Evolutionary conservation across 2,888 invertebrate species (phyloP), one percentile per base, ranked within the genome.

Genomic region (Acrobasis consociella): DNA sequence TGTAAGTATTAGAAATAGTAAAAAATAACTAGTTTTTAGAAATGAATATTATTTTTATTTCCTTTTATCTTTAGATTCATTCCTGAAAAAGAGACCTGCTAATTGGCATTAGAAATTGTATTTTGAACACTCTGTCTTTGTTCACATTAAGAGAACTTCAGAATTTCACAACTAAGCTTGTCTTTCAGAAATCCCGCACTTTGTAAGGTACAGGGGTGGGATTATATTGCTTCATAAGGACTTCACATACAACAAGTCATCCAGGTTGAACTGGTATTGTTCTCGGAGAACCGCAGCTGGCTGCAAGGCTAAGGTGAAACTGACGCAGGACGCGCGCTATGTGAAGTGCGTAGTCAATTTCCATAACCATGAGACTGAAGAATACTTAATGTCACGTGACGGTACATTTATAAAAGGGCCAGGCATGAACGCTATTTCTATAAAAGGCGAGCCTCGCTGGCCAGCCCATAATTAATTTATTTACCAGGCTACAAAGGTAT

Each of bases 291-390:
- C 65, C 2, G 63, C 69, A 7, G 58, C 49, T 9, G 64, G 67
- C 38, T 77, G 77, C 61, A 76, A 71, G 59, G 76, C 74, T 9
- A 72, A 63, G 22, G 60, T 75, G 2, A 76, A 72, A 56, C 59
- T 74, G 10, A 69, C 73, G 0, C 31, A 64, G 0, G 69, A 74
- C 16, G 66, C 66, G 13, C 71, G 68, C 38, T 66, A 65, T 7
- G 64, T 75, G 13, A 68, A 71, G 13, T 58, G 49, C 5, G 8
- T 68, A 5, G 31, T 62, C 22, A 53, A 37, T 13, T 22, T 37
- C 0, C 74, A 74, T 49, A 65, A 68, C 2, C 74, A 74, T 58
- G 8, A 9, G 1, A 62, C 15, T 1, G 68, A 72, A 8, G 68
- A 65, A n/a, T 70, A 63, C 62, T 49, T 69, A 0, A 55, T 72